These are phyloP conservation scores for Periophthalmodon schlosseri DNA, from an alignment of 2,113 vertebrate species.

Conservation along the genomic window DNA sequence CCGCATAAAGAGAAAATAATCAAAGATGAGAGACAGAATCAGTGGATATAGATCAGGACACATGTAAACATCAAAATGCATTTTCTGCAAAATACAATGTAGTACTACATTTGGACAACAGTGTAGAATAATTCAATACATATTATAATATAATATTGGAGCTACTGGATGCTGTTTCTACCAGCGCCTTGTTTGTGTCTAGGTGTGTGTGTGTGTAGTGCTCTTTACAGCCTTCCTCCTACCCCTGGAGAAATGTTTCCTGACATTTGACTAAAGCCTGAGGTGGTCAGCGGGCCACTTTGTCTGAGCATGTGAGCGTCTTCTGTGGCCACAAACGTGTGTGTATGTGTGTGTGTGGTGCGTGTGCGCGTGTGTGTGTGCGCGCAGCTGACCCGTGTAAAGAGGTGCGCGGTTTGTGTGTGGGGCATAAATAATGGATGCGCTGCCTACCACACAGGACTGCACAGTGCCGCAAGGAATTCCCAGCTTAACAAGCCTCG, in stretches of 20 bases:
- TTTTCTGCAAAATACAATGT: no score
- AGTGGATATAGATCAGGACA: slow-evolving; percentile 26
- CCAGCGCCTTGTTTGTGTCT: neutral
- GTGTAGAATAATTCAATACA: neutral
- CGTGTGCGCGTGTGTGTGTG: slow-evolving; percentile 19
- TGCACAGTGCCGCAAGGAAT: slow-evolving; percentile 51
- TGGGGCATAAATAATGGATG: slow-evolving; percentile 71
- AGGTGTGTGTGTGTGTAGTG: slow-evolving; percentile 12
- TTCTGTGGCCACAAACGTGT: slow-evolving; percentile 16
- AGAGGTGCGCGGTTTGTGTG: slow-evolving; percentile 50
- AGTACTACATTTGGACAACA: neutral
- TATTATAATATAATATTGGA: neutral
- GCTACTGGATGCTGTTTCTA: neutral
- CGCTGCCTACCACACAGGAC: slow-evolving; percentile 48
- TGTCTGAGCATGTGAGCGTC: slow-evolving; percentile 32
- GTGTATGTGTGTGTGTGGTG: slow-evolving; percentile 22
- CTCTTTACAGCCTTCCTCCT: slow-evolving; percentile 11
- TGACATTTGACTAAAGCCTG: slow-evolving; percentile 66
- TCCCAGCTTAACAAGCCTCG: slow-evolving; percentile 49
- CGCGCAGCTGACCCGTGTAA: slow-evolving; percentile 61
- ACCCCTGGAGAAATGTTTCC: slow-evolving; percentile 42
- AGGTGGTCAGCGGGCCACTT: slow-evolving; percentile 42
- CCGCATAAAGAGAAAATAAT: slow-evolving; percentile 37
- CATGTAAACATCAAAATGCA: no score
- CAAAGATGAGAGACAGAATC: slow-evolving; percentile 58